Percentiles rank a stretch among this genome's conserved stretches.
phyloP scores from a whole-genome alignment of 2,113 vertebrate genomes.

The Neomonachus schauinslandi region DNA sequence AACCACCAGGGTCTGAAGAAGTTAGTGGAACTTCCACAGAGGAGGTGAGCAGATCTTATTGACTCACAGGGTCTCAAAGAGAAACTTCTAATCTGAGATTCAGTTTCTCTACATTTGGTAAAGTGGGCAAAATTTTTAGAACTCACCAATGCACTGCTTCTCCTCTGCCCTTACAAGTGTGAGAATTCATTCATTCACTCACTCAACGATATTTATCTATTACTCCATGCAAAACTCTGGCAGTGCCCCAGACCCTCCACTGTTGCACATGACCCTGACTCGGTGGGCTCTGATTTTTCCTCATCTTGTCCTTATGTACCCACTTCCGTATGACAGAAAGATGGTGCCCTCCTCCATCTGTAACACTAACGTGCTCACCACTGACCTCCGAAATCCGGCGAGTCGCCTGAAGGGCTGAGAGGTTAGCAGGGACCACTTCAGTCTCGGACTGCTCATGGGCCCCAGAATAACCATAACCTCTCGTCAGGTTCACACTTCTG shows the following conservation, averaged over 20 bases:
- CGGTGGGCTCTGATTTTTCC: not conserved
- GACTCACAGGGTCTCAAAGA: not conserved
- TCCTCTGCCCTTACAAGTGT: not conserved
- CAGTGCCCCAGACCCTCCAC: not conserved
- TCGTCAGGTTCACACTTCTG: not conserved
- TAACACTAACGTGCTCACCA: not conserved
- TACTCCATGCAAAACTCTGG: not conserved
- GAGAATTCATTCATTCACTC: rapidly evolving
- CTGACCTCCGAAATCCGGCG: not conserved
- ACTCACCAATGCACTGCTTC: not conserved
- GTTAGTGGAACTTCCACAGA: not conserved
- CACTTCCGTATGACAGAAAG: not conserved
- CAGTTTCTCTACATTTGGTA: not conserved
- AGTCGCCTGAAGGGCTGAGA: not conserved
- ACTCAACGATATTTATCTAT: not conserved
- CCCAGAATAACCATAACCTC: not conserved
- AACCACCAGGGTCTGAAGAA: not conserved
- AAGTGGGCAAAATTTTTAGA: not conserved
- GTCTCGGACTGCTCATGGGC: not conserved
- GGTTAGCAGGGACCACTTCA: not conserved
- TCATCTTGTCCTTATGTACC: not conserved
- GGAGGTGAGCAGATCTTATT: not conserved
- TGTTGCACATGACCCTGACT: rapidly evolving
- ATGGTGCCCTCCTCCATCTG: not conserved
- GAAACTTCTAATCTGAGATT: not conserved